Evolutionary conservation across 2,888 invertebrate genomes (phyloP).

Genomic region (Sesia bembeciformis): DNA sequence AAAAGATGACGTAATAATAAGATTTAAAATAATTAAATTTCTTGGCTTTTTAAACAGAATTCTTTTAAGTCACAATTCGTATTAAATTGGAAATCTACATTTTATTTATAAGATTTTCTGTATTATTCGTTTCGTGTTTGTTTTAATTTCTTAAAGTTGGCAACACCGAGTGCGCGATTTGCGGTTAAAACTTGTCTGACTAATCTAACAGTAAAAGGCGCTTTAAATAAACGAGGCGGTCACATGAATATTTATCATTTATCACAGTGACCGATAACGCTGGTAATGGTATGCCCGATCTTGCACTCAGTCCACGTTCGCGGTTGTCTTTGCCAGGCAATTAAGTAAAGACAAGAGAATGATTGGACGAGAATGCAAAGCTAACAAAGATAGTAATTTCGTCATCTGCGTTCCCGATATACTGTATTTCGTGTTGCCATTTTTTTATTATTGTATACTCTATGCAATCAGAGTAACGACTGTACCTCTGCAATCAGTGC

Average conservation of each 20-base stretch:
- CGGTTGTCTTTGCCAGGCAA: background rate
- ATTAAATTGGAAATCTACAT: too few species aligned
- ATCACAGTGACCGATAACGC: slow-evolving; percentile 24
- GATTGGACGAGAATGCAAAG: too few species aligned
- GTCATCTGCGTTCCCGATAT: too few species aligned
- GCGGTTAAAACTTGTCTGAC: slow-evolving; percentile 11
- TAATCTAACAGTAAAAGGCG: slow-evolving; percentile 24
- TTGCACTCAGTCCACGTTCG: background rate
- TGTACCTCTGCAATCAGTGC: too few species aligned
- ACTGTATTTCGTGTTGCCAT: too few species aligned
- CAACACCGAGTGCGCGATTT: slow-evolving; percentile 6
- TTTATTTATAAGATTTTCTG: background rate
- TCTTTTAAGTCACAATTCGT: too few species aligned
- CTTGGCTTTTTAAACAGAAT: too few species aligned
- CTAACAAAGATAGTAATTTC: too few species aligned
- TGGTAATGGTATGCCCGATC: slow-evolving; percentile 3
- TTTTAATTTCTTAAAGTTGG: slow-evolving; percentile 8
- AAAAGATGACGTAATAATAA: too few species aligned
- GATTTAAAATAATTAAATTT: too few species aligned
- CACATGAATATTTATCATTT: slow-evolving; percentile 30
- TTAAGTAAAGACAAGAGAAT: background rate
- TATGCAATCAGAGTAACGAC: too few species aligned
- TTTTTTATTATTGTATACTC: too few species aligned
- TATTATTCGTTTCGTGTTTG: slow-evolving; percentile 2
- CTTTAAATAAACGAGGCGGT: background rate